These are phyloP conservation scores for Halcyon leucocephala DNA, from an alignment of 2,797 vertebrate species.

Conservation along the genomic window DNA sequence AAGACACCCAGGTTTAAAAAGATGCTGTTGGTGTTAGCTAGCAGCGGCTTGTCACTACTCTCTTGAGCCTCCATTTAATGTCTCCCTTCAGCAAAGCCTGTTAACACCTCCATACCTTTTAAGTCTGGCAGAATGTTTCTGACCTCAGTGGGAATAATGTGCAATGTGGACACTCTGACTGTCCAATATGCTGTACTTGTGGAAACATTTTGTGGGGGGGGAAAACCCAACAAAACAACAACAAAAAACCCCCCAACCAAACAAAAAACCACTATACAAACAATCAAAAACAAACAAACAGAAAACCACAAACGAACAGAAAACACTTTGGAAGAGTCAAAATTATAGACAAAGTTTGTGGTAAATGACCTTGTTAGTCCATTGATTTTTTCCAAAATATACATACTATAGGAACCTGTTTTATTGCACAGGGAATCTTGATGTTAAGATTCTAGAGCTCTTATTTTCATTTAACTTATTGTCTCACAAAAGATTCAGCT, in stretches of 20 bases:
- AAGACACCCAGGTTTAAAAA: neutral
- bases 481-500: neutral
- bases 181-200: neutral
- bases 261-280: neutral
- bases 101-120: neutral
- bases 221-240: neutral
- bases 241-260: neutral
- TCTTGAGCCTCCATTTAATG: neutral
- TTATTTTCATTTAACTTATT: neutral
- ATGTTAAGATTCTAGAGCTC: neutral
- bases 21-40: neutral
- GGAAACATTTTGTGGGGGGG: neutral
- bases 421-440: neutral
- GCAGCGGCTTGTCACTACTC: neutral
- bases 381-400: neutral
- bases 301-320: too few relatives aligned
- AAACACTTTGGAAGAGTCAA: neutral
- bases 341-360: neutral
- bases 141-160: neutral
- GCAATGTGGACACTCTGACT: neutral
- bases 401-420: neutral
- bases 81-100: neutral
- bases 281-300: neutral
- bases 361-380: neutral
- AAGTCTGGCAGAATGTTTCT: neutral